Percentiles rank a stretch among this genome's conserved stretches.
These are phyloP conservation scores for Cremastobaeus sp. DNA, from an alignment of 2,888 invertebrate genomes.

Conservation along the genomic window DNA sequence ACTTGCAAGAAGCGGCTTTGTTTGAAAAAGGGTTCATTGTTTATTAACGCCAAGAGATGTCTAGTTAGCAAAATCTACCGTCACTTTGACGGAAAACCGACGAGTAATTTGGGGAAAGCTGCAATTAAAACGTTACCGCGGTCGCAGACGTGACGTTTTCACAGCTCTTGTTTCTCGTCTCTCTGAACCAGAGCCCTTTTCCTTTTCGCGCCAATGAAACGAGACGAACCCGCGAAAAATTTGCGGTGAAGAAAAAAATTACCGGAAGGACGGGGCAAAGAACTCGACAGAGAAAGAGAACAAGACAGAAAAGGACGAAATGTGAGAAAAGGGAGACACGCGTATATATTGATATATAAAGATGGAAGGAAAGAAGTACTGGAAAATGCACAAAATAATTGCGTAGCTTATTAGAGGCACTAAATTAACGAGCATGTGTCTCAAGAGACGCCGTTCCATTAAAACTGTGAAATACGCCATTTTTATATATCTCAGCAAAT, in stretches of 20 bases:
- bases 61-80: conserved; percentile 40
- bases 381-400: conserved; percentile 50
- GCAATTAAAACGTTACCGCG: conserved; percentile 59
- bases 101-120: conserved; percentile 53
- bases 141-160: conserved; percentile 45
- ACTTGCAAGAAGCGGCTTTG: too few species aligned
- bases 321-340: too few species aligned
- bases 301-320: too few species aligned
- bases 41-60: conserved; percentile 20
- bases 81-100: conserved; percentile 34
- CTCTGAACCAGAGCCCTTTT: conserved; percentile 18
- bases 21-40: conserved; percentile 18
- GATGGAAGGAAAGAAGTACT: conserved; percentile 5
- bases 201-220: conserved; percentile 38
- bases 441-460: conserved; percentile 44
- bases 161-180: conserved; percentile 15
- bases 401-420: conserved; percentile 52
- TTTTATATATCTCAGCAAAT: not conserved
- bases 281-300: too few species aligned
- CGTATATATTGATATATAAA: too few species aligned
- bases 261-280: too few species aligned
- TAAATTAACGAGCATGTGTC: conserved; percentile 54
- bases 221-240: conserved; percentile 10
- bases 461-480: conserved; percentile 20
- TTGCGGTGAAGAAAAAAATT: conserved; percentile 1